phyloP scores from a whole-genome alignment of 2,113 vertebrate species.

The Cinclus cinclus region DNA sequence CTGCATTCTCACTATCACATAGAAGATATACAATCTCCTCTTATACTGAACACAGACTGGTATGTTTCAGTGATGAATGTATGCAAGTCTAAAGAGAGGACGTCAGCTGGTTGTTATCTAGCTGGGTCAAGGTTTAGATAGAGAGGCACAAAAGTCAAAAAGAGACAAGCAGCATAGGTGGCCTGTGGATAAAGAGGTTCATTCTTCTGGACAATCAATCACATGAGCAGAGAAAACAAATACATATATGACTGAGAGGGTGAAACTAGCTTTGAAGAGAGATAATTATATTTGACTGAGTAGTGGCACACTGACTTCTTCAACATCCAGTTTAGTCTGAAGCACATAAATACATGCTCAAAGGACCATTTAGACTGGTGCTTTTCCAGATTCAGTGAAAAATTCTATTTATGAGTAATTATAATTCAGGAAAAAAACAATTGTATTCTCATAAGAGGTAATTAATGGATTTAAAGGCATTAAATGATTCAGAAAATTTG shows the following conservation, averaged over 20 bases:
- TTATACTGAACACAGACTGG: not conserved
- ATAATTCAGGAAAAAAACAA: not conserved
- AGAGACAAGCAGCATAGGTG: slow-evolving; percentile 27
- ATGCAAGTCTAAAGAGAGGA: not conserved
- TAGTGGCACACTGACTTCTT: not conserved
- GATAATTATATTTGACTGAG: not conserved
- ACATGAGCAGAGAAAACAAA: slow-evolving; percentile 41
- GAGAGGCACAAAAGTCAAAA: not conserved
- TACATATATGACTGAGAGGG: not conserved
- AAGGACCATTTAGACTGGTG: not conserved
- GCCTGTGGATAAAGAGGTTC: slow-evolving; percentile 36
- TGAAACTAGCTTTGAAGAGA: not conserved
- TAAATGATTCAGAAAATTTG: not conserved
- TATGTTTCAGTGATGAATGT: not conserved
- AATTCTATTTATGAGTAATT: not conserved
- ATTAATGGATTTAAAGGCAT: not conserved
- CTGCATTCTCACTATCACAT: not conserved
- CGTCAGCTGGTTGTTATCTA: slow-evolving; percentile 8
- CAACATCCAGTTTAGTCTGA: not conserved
- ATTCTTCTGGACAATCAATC: slow-evolving; percentile 40
- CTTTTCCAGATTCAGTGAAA: not conserved
- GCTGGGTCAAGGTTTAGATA: slow-evolving; percentile 36
- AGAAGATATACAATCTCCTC: not conserved
- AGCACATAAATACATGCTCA: not conserved
- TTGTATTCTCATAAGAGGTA: not conserved